Evolutionary conservation across 1,140 invertebrate genomes (phyloP).

Genomic region (honey bee (Apis mellifera)): DNA sequence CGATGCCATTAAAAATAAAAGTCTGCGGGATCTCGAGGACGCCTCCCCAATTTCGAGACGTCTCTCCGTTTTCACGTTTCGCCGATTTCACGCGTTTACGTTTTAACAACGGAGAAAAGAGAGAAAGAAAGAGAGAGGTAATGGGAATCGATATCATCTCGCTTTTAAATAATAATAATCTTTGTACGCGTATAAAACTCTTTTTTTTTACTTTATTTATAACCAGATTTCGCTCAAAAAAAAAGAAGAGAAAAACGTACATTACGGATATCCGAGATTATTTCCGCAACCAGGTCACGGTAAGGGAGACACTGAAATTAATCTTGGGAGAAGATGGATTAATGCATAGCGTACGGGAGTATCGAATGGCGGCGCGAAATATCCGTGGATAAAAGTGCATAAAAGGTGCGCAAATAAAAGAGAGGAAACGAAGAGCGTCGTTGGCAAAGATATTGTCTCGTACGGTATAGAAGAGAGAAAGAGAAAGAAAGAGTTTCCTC

Average conservation of each 20-base stretch:
- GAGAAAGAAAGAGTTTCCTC: no score
- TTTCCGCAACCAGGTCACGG: background rate
- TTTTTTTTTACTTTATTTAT: no score
- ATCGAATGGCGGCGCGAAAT: conserved; percentile 31
- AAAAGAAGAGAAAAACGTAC: background rate
- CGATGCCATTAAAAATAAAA: conserved; percentile 70
- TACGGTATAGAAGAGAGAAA: background rate
- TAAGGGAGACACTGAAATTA: conserved; percentile 7
- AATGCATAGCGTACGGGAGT: background rate
- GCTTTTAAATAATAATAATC: conserved; percentile 27
- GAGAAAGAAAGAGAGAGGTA: no score
- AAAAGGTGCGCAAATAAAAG: background rate
- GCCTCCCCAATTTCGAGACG: conserved; percentile 54
- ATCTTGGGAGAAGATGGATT: conserved; percentile 42
- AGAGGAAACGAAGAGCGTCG: background rate
- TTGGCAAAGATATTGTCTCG: conserved; percentile 46
- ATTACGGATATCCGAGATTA: conserved; percentile 1
- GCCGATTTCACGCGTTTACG: background rate
- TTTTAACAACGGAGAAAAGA: background rate
- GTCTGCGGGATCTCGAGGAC: conserved; percentile 44
- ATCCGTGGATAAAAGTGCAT: conserved; percentile 42
- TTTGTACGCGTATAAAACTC: background rate
- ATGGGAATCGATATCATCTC: background rate
- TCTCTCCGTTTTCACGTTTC: conserved; percentile 29
- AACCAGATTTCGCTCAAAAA: background rate